Evolutionary conservation across 2,797 vertebrate species (phyloP), one percentile per base, ranked within the genome.

Genomic region (Malacoraja senta): DNA sequence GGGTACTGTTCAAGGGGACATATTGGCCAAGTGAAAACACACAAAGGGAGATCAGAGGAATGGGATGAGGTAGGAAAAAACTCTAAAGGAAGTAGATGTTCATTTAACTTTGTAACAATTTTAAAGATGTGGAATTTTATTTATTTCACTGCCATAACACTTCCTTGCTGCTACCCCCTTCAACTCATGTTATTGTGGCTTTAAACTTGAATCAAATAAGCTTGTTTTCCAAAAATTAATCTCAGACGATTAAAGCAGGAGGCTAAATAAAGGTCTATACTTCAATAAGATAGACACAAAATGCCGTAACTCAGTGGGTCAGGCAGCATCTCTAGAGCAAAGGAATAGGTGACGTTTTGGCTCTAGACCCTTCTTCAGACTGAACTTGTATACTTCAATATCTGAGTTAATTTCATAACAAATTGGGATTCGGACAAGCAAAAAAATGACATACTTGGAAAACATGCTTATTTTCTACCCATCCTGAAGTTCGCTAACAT

Each of bases 51-150:
- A 26, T 76, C 44, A 76, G 21, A 58, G 71, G 68, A 92, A 58
- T n/a, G 90, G 90, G 2, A 71, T 58, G 68, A 74, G 90, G 90
- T 92, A 76, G 72, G 90, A 76, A 74, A 35, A 32, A 68, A 68
- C 65, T n/a, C 61, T 32, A 9, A 10, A 88, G 63, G n/a, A 88
- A 88, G n/a, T 68, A 21, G n/a, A 32, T 88, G 65, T 63, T 88
- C 63, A 68, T 68, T 29, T 68, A 88, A 68, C 7, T 88, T 29
- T 65, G 32, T 84, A 12, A 68, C 32, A 58, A 32, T 88, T 68
- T 88, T 7, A 8, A 35, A 68, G 90, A 44, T 53, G 53, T 83
- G 90, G 4, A 90, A 35, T 53, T 91, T 44, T 53, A 9, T 53
- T 44, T 7, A 35, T 68, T 88, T 17, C 21, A 21, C n/a, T 24